These are phyloP conservation scores for Platerodrilus igneus DNA, from an alignment of 2,888 invertebrate genomes.

Conservation along the genomic window DNA sequence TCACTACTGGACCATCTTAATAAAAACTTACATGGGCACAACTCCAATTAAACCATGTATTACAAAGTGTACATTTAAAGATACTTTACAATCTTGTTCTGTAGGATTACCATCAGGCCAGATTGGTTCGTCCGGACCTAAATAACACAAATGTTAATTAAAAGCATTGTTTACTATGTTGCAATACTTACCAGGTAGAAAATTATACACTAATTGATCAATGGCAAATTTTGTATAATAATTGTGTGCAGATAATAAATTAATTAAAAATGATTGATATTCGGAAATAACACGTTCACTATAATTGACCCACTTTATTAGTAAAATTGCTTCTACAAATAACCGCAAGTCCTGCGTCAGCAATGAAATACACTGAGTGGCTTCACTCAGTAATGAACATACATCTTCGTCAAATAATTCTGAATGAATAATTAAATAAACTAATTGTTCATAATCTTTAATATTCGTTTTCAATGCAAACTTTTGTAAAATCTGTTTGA, in stretches of 20 bases:
- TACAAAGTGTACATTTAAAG: slow-evolving; percentile 59
- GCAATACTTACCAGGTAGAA: slow-evolving; percentile 52
- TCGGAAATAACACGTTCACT: slow-evolving; percentile 50
- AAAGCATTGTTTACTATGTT: slow-evolving; percentile 1
- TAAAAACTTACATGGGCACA: slow-evolving; percentile 55
- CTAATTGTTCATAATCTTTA: slow-evolving; percentile 51
- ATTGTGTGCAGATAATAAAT: slow-evolving; percentile 64
- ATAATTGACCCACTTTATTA: slow-evolving; percentile 56
- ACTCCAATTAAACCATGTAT: slow-evolving; percentile 48
- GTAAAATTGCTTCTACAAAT: slow-evolving; percentile 58
- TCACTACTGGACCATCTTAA: no score
- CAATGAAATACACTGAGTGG: slow-evolving; percentile 55
- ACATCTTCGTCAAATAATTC: slow-evolving; percentile 56
- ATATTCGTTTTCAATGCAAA: slow-evolving; percentile 44
- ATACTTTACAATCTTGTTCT: slow-evolving; percentile 52
- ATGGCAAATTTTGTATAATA: slow-evolving; percentile 60
- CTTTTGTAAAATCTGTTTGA: slow-evolving; percentile 48
- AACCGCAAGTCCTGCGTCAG: slow-evolving; percentile 54
- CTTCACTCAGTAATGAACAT: slow-evolving; percentile 52
- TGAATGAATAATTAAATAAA: slow-evolving; percentile 51
- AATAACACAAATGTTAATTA: slow-evolving; percentile 2
- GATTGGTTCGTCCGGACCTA: slow-evolving; percentile 47
- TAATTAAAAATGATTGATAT: slow-evolving; percentile 61
- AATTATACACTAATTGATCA: slow-evolving; percentile 56
- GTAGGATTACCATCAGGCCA: slow-evolving; percentile 60